These are phyloP conservation scores for Onychomys arenicola DNA, from an alignment of 2,797 vertebrate genomes.

Conservation along the genomic window DNA sequence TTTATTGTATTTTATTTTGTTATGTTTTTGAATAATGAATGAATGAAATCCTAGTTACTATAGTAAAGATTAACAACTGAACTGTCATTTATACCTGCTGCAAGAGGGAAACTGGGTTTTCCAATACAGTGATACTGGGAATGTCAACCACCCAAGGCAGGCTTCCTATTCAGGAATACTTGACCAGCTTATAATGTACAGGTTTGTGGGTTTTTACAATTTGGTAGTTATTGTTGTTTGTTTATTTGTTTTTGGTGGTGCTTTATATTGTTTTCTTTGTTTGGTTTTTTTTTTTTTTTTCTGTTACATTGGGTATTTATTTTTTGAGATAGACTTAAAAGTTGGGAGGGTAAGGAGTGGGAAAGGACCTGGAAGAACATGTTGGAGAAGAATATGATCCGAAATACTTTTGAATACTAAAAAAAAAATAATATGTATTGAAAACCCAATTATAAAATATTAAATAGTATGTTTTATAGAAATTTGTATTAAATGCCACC, in stretches of 20 bases:
- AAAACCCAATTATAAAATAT: neutral
- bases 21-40: neutral
- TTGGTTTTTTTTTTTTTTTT: neutral
- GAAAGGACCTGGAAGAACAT: neutral
- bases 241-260: neutral
- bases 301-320: neutral
- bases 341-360: accelerated
- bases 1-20: neutral
- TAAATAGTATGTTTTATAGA: constrained; percentile 13
- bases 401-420: neutral
- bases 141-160: neutral
- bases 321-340: neutral
- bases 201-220: neutral
- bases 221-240: neutral
- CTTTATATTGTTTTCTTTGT: neutral
- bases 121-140: neutral
- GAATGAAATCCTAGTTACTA: neutral
- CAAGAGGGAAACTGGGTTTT: neutral
- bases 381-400: neutral
- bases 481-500: constrained; percentile 50
- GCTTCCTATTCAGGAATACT: neutral
- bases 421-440: neutral
- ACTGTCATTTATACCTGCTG: neutral
- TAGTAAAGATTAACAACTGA: neutral
- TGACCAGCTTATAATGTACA: neutral